Conservation (phyloP, 2,797 vertebrate genomes). For the Brachyalestes nurse region DNA sequence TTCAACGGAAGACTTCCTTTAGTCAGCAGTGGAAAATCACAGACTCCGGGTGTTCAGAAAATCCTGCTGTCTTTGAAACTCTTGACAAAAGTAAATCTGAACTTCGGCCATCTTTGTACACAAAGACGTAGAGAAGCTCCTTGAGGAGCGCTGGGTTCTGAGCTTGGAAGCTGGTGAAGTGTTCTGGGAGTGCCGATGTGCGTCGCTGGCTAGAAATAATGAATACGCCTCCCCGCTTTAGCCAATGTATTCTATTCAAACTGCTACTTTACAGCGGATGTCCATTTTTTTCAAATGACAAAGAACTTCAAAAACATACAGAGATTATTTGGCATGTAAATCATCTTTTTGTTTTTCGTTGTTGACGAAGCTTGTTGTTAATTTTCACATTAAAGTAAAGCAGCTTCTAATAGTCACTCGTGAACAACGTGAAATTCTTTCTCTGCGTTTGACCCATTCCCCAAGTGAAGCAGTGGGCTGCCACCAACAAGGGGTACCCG, state of each 20-base stretch:
- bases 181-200: slow-evolving; percentile 39
- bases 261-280: background rate
- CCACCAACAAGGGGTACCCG: too few relatives aligned
- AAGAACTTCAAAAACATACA: background rate
- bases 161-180: slow-evolving; percentile 30
- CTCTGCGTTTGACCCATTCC: too few relatives aligned
- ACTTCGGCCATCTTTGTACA: slow-evolving; percentile 15
- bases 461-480: too few relatives aligned
- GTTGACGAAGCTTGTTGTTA: background rate
- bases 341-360: background rate
- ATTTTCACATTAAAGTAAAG: background rate
- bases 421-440: too few relatives aligned
- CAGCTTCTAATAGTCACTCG: too few relatives aligned
- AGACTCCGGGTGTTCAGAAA: slow-evolving; percentile 16
- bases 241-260: slow-evolving; percentile 44
- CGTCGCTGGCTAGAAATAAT: slow-evolving; percentile 52
- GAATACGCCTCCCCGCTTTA: slow-evolving; percentile 40
- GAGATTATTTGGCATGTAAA: background rate
- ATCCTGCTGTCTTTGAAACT: slow-evolving; percentile 12
- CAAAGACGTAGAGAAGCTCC: background rate
- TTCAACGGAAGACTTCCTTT: slow-evolving; percentile 20
- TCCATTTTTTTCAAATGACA: background rate
- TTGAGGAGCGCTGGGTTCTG: slow-evolving; percentile 15
- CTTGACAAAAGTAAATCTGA: slow-evolving; percentile 19
- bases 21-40: background rate